phyloP scores from a whole-genome alignment of 2,113 vertebrate genomes.

The Calyptommatus sinebrachiatus region DNA sequence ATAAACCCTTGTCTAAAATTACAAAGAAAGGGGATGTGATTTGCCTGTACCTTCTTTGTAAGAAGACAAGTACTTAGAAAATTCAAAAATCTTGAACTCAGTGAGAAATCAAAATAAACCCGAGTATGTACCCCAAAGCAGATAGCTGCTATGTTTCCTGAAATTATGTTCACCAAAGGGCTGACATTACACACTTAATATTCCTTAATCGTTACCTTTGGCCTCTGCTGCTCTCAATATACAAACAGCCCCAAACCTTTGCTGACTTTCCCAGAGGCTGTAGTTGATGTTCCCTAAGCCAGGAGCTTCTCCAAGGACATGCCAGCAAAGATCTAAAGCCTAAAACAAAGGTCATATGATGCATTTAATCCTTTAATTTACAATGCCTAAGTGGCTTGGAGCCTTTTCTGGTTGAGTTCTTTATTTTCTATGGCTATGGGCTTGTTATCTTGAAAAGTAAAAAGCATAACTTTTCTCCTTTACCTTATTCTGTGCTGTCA shows the following conservation, averaged over 20 bases:
- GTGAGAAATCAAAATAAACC: neutral
- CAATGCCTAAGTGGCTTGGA: neutral
- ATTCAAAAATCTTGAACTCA: neutral
- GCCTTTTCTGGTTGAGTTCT: neutral
- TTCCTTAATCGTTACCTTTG: neutral
- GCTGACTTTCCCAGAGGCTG: neutral
- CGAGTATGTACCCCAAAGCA: neutral
- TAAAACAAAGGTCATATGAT: neutral
- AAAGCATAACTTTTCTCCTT: neutral
- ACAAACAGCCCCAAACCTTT: neutral
- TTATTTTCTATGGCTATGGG: neutral
- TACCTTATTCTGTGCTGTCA: neutral
- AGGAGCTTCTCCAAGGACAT: neutral
- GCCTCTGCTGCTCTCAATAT: neutral
- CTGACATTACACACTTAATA: slow-evolving; percentile 2
- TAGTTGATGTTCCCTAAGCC: neutral
- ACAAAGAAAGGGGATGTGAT: neutral
- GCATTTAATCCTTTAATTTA: neutral
- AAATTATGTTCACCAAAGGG: neutral
- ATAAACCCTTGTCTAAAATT: neutral
- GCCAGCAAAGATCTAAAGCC: neutral
- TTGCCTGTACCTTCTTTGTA: neutral
- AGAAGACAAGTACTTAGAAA: neutral
- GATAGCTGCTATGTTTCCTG: neutral
- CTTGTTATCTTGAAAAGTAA: neutral